These are phyloP conservation scores for Sebastes glaucus DNA, from an alignment of 2,797 vertebrate genomes.

Conservation along the genomic window DNA sequence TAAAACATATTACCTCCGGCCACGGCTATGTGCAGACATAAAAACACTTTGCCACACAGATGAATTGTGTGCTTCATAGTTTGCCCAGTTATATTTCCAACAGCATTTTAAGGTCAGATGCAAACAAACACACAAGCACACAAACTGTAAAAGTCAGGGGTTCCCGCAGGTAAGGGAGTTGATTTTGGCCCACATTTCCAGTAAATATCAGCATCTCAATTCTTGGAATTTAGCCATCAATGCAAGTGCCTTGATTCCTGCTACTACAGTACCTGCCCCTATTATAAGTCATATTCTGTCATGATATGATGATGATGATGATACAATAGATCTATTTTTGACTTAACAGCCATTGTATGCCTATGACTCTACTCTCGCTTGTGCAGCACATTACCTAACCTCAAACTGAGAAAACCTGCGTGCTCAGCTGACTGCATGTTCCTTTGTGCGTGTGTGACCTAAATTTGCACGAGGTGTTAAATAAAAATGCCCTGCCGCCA, in stretches of 20 bases:
- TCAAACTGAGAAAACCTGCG: conserved; percentile 9
- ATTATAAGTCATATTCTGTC: not conserved
- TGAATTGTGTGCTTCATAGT: not conserved
- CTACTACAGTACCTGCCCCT: not conserved
- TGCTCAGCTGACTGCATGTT: not conserved
- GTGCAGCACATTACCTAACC: conserved; percentile 3
- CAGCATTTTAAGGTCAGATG: not conserved
- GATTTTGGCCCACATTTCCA: not conserved
- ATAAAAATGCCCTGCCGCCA: not conserved
- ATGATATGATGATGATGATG: no score
- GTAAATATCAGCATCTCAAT: not conserved
- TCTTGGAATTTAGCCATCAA: not conserved
- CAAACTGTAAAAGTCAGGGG: not conserved
- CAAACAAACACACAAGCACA: not conserved
- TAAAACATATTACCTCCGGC: no score
- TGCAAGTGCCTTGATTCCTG: not conserved
- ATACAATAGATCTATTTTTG: not conserved
- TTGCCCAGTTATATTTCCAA: not conserved
- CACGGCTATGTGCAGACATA: no score
- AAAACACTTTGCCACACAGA: not conserved
- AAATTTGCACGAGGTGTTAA: conserved; percentile 33
- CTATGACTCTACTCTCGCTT: not conserved
- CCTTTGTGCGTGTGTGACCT: conserved; percentile 1
- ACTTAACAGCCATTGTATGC: not conserved
- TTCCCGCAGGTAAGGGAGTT: not conserved